These are phyloP conservation scores for Corvus moneduloides DNA, from an alignment of 2,113 vertebrate species.

Conservation along the genomic window DNA sequence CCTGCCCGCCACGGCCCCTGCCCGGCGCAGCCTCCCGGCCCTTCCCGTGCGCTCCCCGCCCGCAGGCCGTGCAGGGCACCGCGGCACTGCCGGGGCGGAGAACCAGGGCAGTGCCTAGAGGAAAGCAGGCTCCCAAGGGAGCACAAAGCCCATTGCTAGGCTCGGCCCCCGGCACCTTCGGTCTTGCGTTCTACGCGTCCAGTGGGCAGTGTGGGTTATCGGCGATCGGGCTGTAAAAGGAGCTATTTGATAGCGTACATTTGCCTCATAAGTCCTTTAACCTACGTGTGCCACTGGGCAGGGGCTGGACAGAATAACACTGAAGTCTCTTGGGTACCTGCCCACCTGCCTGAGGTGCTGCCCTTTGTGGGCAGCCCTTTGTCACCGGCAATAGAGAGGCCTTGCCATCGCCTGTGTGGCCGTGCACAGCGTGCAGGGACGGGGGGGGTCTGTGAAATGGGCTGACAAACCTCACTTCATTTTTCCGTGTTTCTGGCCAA, in stretches of 20 bases:
- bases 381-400: rapidly evolving
- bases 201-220: rapidly evolving
- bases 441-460: rapidly evolving
- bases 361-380: background rate
- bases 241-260: rapidly evolving
- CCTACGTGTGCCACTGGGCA: rapidly evolving
- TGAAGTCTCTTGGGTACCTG: background rate
- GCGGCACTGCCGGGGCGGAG: background rate
- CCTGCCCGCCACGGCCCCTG: background rate
- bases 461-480: rapidly evolving
- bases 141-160: rapidly evolving
- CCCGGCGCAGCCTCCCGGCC: background rate
- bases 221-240: background rate
- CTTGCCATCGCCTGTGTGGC: rapidly evolving
- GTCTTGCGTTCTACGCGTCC: background rate
- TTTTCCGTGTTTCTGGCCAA: background rate
- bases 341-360: background rate
- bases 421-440: rapidly evolving
- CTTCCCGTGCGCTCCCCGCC: background rate
- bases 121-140: rapidly evolving
- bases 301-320: rapidly evolving
- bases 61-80: background rate
- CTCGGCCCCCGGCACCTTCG: background rate
- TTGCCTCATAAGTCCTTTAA: rapidly evolving
- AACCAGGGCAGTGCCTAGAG: background rate